Evolutionary conservation across 2,888 invertebrate genomes (phyloP).

Genomic region (Cecidostiba fungosa): DNA sequence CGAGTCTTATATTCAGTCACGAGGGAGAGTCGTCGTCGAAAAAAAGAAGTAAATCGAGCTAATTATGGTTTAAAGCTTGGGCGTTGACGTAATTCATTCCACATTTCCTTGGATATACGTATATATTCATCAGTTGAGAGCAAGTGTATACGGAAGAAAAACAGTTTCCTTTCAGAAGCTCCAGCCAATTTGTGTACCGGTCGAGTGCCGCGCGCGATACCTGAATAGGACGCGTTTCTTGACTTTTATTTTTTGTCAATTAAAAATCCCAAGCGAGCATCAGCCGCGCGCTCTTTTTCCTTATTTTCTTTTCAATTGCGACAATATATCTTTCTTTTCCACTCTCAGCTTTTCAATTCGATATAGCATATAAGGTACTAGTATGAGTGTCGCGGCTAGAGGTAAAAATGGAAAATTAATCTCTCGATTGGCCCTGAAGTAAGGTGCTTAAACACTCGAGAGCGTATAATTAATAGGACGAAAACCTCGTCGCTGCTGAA

Average conservation of each 20-base stretch:
- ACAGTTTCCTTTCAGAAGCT: constrained; percentile 52
- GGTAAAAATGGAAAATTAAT: not conserved
- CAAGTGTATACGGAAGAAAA: constrained; percentile 2
- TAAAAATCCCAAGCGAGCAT: not conserved
- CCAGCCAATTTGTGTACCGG: constrained; percentile 44
- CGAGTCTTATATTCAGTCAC: constrained; percentile 4
- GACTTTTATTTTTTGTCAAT: not conserved
- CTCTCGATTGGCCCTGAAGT: constrained; percentile 19
- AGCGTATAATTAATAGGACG: constrained; percentile 52
- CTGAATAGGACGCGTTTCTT: constrained; percentile 37
- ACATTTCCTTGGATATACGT: constrained; percentile 4
- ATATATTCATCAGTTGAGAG: not conserved
- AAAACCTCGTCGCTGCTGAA: constrained; percentile 37
- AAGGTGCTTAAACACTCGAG: constrained; percentile 55
- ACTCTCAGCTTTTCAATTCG: too few species aligned
- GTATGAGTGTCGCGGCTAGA: too few species aligned
- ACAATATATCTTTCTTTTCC: too few species aligned
- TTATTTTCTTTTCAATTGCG: not conserved
- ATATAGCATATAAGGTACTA: too few species aligned
- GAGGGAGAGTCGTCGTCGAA: not conserved
- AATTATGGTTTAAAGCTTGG: constrained; percentile 30
- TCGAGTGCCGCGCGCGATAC: constrained; percentile 19
- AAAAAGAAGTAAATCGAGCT: not conserved
- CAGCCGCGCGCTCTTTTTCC: not conserved
- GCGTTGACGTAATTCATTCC: constrained; percentile 19